Conservation (phyloP, 2,797 vertebrate genomes). For the Enteromius treurensis region DNA sequence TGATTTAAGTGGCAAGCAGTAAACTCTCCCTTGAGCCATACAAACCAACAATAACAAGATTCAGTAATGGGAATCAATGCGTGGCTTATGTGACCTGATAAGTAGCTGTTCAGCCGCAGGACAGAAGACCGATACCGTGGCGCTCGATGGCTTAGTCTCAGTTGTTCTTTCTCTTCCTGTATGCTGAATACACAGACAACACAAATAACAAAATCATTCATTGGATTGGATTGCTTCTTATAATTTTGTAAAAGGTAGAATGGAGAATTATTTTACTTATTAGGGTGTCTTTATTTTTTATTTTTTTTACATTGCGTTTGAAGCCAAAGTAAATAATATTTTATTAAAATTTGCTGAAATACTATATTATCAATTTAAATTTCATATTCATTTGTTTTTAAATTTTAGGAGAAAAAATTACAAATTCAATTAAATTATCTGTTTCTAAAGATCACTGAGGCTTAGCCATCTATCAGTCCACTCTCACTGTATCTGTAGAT, state of each 20-base stretch:
- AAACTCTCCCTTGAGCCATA: conserved; percentile 53
- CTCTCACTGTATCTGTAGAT: background rate
- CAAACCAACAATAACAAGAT: conserved; percentile 53
- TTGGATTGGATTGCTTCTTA: background rate
- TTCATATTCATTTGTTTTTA: background rate
- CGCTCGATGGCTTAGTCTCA: conserved; percentile 30
- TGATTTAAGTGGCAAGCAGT: conserved; percentile 54
- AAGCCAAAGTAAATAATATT: background rate
- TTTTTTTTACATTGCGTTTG: background rate
- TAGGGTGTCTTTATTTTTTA: background rate
- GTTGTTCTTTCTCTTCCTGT: conserved; percentile 33
- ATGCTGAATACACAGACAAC: conserved; percentile 1
- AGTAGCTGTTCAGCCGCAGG: conserved; percentile 64
- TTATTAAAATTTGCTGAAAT: background rate
- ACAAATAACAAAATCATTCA: conserved; percentile 30
- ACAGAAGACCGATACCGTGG: conserved; percentile 59
- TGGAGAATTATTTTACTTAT: background rate
- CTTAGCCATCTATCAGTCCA: background rate
- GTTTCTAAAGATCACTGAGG: background rate
- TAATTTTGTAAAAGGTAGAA: background rate
- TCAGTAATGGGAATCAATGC: conserved; percentile 62
- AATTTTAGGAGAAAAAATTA: background rate
- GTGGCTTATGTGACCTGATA: conserved; percentile 65
- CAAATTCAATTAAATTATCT: background rate
- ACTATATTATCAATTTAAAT: background rate